Percentiles rank a stretch among this genome's conserved stretches.
phyloP scores from a whole-genome alignment of 64 coral and sea anemone genomes.

The Dendrophyllia cribrosa region DNA sequence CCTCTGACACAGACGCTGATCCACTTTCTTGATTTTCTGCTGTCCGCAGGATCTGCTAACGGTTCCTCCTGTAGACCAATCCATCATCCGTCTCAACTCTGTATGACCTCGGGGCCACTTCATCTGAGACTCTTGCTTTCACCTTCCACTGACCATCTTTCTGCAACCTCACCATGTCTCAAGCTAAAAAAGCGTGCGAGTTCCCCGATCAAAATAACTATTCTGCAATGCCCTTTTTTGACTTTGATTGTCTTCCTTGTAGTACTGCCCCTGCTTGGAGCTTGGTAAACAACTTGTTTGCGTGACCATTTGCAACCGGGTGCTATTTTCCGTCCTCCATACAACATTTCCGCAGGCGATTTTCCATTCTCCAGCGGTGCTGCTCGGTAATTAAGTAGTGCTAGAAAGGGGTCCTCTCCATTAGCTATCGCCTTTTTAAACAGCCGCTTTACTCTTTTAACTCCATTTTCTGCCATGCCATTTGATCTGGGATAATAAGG shows the following conservation, averaged over 20 bases:
- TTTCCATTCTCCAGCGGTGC: constrained; percentile 34
- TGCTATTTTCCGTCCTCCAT: not conserved
- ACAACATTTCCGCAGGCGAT: no score
- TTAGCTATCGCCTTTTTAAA: constrained; percentile 43
- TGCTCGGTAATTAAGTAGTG: constrained; percentile 46
- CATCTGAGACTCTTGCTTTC: not conserved
- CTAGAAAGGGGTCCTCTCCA: constrained; percentile 61
- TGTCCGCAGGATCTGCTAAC: constrained; percentile 7
- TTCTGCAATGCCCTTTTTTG: not conserved
- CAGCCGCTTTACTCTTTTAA: constrained; percentile 44
- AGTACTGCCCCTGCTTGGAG: not conserved
- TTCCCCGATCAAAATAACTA: not conserved
- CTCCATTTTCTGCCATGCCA: constrained; percentile 16
- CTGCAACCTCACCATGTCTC: not conserved
- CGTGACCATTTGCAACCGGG: constrained; percentile 24
- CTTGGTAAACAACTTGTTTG: not conserved
- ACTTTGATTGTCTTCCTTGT: no score
- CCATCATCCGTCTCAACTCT: constrained; percentile 9
- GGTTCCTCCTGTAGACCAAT: not conserved
- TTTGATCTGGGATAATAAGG: constrained; percentile 41
- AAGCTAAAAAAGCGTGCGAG: not conserved
- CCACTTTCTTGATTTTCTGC: not conserved
- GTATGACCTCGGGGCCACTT: not conserved
- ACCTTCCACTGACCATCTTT: no score
- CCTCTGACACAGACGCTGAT: no score